Percentiles rank a stretch among this genome's conserved stretches.
Conservation (phyloP, 2,888 invertebrate species). For the Chrysopilus asiliformis region DNA sequence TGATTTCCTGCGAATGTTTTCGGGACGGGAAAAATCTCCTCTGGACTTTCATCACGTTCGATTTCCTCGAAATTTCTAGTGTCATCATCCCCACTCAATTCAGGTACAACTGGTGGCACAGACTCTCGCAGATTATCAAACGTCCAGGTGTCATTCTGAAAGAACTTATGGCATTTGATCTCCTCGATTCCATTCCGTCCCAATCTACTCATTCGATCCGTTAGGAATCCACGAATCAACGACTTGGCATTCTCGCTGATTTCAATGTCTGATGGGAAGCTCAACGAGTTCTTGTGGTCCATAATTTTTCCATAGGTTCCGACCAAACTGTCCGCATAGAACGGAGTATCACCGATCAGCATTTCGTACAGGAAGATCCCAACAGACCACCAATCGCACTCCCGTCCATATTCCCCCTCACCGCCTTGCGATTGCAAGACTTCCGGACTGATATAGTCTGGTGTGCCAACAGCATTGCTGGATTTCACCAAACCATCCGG, state of each 20-base stretch:
- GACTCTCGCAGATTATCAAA: conserved; percentile 91
- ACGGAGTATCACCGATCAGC: conserved; percentile 96
- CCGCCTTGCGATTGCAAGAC: conserved; percentile 94
- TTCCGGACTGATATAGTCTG: conserved; percentile 98
- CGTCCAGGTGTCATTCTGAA: conserved; percentile 94
- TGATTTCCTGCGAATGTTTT: conserved; percentile 98
- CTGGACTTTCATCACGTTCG: conserved; percentile 82
- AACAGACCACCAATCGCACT: conserved; percentile 99
- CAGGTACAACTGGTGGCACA: conserved; percentile 94
- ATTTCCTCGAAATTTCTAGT: conserved; percentile 98
- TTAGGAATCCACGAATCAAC: conserved; percentile 85
- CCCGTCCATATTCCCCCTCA: conserved; percentile 89
- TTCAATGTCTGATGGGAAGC: conserved; percentile 90
- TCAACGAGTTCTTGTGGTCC: conserved; percentile 93
- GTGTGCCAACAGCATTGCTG: conserved; percentile 97
- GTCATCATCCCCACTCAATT: conserved; percentile 90
- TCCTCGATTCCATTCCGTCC: conserved; percentile 88
- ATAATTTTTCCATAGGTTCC: conserved; percentile 98
- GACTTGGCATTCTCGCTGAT: conserved; percentile 78
- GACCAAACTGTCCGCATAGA: conserved; percentile 95
- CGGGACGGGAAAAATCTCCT: conserved; percentile 90
- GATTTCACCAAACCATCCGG: conserved; percentile 87
- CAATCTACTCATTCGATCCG: conserved; percentile 77
- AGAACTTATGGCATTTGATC: conserved; percentile 90
- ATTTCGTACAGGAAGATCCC: conserved; percentile 98